A percentile compares a stretch with the other conserved stretches of the same genome.
phyloP scores from a whole-genome alignment of 2,888 invertebrate genomes.

The Drosophila ochracea region DNA sequence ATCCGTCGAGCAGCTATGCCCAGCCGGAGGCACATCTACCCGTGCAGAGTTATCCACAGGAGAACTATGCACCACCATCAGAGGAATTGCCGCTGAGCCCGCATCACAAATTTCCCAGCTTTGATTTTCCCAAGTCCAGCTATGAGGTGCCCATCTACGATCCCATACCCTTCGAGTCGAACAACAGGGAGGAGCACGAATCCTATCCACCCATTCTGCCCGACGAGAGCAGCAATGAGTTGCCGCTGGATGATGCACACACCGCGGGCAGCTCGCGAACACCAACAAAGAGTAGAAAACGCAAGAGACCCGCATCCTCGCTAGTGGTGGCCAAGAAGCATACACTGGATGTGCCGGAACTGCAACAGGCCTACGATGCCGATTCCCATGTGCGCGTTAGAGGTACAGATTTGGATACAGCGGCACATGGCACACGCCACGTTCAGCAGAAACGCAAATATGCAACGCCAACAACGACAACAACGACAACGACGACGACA shows the following conservation, averaged over 20 bases:
- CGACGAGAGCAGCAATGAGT: slow-evolving; percentile 35
- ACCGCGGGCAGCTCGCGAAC: slow-evolving; percentile 51
- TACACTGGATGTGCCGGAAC: slow-evolving; percentile 81
- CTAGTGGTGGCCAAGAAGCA: slow-evolving; percentile 72
- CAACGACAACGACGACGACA: slow-evolving; percentile 29
- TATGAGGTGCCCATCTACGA: slow-evolving; percentile 85
- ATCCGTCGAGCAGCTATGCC: slow-evolving; percentile 22
- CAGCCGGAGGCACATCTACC: slow-evolving; percentile 46
- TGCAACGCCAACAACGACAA: slow-evolving; percentile 12
- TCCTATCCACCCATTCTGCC: slow-evolving; percentile 76
- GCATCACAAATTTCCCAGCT: slow-evolving; percentile 81
- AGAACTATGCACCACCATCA: slow-evolving; percentile 72
- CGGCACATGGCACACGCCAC: slow-evolving; percentile 69
- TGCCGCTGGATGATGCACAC: slow-evolving; percentile 62
- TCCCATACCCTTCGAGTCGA: slow-evolving; percentile 82
- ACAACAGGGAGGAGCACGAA: slow-evolving; percentile 75
- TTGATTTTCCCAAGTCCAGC: slow-evolving; percentile 83
- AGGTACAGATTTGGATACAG: slow-evolving; percentile 59
- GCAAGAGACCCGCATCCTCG: slow-evolving; percentile 59
- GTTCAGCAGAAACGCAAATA: slow-evolving; percentile 63
- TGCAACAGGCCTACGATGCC: slow-evolving; percentile 82
- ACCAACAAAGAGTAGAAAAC: slow-evolving; percentile 48
- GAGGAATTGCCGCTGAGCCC: slow-evolving; percentile 82
- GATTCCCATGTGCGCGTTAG: slow-evolving; percentile 43
- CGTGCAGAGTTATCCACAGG: slow-evolving; percentile 47